Conservation (phyloP, 2,113 vertebrate genomes). For the Peromyscus californicus region DNA sequence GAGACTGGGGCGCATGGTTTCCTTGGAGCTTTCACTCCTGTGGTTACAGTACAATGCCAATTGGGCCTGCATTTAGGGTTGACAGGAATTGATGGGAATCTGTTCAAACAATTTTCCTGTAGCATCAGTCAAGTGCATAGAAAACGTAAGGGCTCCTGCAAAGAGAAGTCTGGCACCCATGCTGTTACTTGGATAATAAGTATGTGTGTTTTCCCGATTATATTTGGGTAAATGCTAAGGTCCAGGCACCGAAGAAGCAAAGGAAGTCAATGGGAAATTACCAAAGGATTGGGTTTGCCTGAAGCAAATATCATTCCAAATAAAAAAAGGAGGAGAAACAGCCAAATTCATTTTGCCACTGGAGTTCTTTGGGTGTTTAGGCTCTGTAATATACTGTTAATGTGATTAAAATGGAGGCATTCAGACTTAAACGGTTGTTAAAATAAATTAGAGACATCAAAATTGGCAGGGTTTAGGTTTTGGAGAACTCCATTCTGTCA, state of each 20-base stretch:
- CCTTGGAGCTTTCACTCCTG: background rate
- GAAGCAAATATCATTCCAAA: conserved; percentile 41
- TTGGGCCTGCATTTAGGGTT: background rate
- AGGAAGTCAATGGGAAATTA: conserved; percentile 44
- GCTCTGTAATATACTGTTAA: conserved; percentile 74
- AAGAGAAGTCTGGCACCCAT: background rate
- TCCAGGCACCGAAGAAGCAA: conserved; percentile 26
- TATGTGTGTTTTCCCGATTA: background rate
- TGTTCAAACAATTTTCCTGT: background rate
- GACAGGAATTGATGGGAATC: background rate
- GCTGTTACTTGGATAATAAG: background rate
- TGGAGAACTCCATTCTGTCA: conserved; percentile 77
- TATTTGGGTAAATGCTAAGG: background rate
- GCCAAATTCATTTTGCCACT: conserved; percentile 69
- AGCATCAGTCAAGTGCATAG: background rate
- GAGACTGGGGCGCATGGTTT: background rate
- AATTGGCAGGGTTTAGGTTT: conserved; percentile 76
- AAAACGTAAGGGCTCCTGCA: background rate
- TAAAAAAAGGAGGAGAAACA: background rate
- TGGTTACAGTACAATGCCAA: background rate
- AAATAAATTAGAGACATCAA: conserved; percentile 77
- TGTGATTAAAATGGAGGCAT: conserved; percentile 78
- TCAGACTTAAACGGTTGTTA: conserved; percentile 69
- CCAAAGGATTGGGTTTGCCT: background rate
- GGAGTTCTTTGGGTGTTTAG: conserved; percentile 61